Base-by-base conservation (phyloP, 2,113 vertebrate genomes). In the Dermatemys mawii region DNA sequence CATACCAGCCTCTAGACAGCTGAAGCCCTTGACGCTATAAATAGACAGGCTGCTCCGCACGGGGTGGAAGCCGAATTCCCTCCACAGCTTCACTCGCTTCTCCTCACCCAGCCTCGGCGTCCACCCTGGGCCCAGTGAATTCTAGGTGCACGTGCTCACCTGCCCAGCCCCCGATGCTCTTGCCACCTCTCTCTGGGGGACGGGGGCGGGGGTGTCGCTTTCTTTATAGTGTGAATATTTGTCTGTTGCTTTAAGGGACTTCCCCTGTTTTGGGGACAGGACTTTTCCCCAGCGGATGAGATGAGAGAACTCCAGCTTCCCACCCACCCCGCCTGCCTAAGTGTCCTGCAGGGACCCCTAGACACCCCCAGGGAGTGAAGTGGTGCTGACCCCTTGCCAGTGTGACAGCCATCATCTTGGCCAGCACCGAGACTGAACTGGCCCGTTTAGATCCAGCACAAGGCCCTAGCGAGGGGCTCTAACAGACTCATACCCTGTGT, bases 21-120 rank as follows among this genome's bases (percentile, higher is more conserved):
- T 53, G 0, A 0, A 94, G 95, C 92, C 89, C 95, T 96, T 94
- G 84, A n/a, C 41, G 92, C 96, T 98, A 98, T 97, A 97, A 98
- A 98, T 98, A 98, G 96, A 67, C 88, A 53, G 54, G 51, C 95
- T 93, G 91, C 80, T 63, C 85, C 90, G 4, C 3, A 84, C 57
- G 84, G 63, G 81, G 89, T 75, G 53, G 86, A 94, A 91, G 81
- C 86, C 78, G 88, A 96, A 96, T 97, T 96, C 96, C 88, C 88
- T 38, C 83, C 41, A 0, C 93, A 86, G 83, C 83, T 96, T 88
- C 0, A 0, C 46, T 87, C 13, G 67, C 50, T 38, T 87, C 85
- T 78, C 54, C 84, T 32, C 80, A 10, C 13, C 5, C 55, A 57
- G 27, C 16, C 53, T 24, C n/a, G 8, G 38, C 13, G 11, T 35